Percentiles rank a stretch among this genome's conserved stretches.
Conservation (phyloP, 1,140 invertebrate genomes). For the Rhopalosiphum maidis region DNA sequence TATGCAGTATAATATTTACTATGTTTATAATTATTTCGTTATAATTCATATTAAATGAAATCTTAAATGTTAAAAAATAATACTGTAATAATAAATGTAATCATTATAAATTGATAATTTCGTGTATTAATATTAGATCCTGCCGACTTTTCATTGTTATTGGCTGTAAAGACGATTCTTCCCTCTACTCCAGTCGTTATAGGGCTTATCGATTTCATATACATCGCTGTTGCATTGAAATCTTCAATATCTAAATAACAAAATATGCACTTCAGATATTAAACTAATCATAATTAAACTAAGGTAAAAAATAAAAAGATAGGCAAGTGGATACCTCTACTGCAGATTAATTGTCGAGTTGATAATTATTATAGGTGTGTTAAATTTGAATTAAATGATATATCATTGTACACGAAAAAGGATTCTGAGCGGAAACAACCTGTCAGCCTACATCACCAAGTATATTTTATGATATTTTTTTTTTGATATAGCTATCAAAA, state of each 20-base stretch:
- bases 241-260: slow-evolving; percentile 6
- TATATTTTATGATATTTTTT: too few relatives aligned
- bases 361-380: too few relatives aligned
- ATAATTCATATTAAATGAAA: neutral
- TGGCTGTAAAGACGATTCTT: neutral
- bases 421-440: too few relatives aligned
- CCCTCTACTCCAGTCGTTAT: slow-evolving; percentile 4
- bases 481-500: too few relatives aligned
- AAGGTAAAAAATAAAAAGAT: neutral
- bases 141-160: neutral
- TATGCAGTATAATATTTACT: neutral
- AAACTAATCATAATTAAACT: neutral
- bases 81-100: neutral
- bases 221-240: neutral
- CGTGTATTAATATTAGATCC: neutral
- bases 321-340: too few relatives aligned
- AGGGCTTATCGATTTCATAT: slow-evolving; percentile 12
- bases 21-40: neutral
- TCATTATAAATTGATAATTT: neutral
- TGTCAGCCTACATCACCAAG: too few relatives aligned
- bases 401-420: too few relatives aligned
- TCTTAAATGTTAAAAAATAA: neutral
- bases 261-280: neutral
- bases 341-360: too few relatives aligned
- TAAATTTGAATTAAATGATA: too few relatives aligned